Base-by-base conservation (phyloP, 2,113 vertebrate genomes). In the Oenanthe oenanthe region DNA sequence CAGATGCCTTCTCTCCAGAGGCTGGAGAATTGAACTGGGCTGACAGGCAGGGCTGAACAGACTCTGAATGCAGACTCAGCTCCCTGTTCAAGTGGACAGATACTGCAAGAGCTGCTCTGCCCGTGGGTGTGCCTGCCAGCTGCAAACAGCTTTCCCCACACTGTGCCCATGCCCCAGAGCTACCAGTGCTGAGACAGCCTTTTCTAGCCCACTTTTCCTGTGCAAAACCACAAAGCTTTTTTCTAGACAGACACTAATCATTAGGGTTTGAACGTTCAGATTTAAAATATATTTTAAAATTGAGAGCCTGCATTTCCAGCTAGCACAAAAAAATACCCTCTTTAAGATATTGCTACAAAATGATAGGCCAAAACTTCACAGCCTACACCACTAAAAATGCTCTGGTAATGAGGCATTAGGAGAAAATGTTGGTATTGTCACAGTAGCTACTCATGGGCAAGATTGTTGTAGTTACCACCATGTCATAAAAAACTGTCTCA, bases 151-250 rank as follows among this genome's bases (percentile, higher is more conserved):
- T 62, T 36, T 60, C 26, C 26, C 47, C 6, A 2, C 0, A 0
- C 13, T 0, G 1, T 85, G 74, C 85, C 63, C 38, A 2, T 71
- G 54, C 74, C n/a, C 66, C 7, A 1, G 60, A 89, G 38, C 57
- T 42, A 7, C 40, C 61, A 57, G 14, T 1, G 3, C 81, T 91
- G 54, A 95, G 45, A 51, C 58, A 87, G 74, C 62, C 36, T 51
- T 68, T 71, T 84, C 45, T 65, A 65, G n/a, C 45, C 20, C 9
- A 12, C 50, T 89, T 68, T 91, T 96, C 70, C 94, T 85, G 94
- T 68, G 62, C 13, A 68, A 68, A 96, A 95, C 85, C 78, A 85
- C 92, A 66, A 26, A 82, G 66, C 25, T 12, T 15, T 93, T 91
- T 93, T 91, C 53, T 82, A 85, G 85, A 94, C 3, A 13, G 66